Evolutionary conservation across 2,113 vertebrate genomes (phyloP).

Genomic region (Heterocephalus glaber): DNA sequence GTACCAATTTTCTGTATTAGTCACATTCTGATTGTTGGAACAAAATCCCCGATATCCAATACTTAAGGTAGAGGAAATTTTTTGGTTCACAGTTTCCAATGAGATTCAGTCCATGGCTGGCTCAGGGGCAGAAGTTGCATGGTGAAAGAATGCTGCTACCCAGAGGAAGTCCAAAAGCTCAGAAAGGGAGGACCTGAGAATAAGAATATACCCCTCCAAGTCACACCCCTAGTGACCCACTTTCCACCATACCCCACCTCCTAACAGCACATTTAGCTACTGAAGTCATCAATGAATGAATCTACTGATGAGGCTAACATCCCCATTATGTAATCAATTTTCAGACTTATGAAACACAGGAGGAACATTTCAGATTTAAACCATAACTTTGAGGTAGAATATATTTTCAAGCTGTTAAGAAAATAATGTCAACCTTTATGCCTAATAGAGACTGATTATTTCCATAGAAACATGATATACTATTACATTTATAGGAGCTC

Average conservation of each 20-base stretch:
- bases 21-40: background rate
- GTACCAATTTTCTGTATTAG: background rate
- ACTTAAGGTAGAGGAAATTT: background rate
- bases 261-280: background rate
- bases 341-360: background rate
- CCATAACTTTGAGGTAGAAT: background rate
- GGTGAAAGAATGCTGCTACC: background rate
- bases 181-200: background rate
- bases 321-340: background rate
- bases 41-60: background rate
- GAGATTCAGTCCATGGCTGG: background rate
- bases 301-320: background rate
- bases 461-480: background rate
- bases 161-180: background rate
- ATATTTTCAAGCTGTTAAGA: constrained; percentile 45
- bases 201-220: background rate
- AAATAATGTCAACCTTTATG: constrained; percentile 53
- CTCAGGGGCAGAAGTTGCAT: background rate
- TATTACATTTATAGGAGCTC: constrained; percentile 16
- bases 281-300: background rate
- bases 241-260: background rate
- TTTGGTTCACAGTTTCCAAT: background rate
- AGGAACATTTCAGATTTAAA: background rate
- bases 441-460: constrained; percentile 48
- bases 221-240: background rate